Percentiles rank a stretch among this genome's conserved stretches.
phyloP scores from a whole-genome alignment of 2,113 vertebrate species.

The Larimichthys crocea region DNA sequence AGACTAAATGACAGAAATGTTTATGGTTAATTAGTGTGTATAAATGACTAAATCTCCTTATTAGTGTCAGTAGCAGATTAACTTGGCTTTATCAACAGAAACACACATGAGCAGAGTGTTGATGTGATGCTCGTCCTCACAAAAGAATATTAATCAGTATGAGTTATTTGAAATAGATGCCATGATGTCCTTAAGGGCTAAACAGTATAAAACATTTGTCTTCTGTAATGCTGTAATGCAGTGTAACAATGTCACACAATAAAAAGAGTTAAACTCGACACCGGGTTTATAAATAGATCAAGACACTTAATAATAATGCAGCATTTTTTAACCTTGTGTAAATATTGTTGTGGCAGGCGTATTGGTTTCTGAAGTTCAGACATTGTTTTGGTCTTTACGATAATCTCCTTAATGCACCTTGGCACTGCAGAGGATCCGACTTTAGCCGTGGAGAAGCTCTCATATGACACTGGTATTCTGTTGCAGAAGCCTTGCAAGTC shows the following conservation, averaged over 20 bases:
- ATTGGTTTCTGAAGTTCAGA: conserved; percentile 72
- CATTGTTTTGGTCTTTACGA: conserved; percentile 73
- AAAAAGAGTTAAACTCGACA: conserved; percentile 16
- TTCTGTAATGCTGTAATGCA: conserved; percentile 20
- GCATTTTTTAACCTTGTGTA: conserved; percentile 53
- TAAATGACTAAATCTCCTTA: not conserved
- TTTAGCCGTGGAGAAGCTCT: conserved; percentile 81
- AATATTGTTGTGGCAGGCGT: conserved; percentile 53
- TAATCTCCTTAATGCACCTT: conserved; percentile 79
- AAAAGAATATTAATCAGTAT: not conserved
- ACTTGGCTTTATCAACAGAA: not conserved
- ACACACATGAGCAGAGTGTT: not conserved
- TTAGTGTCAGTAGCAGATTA: conserved; percentile 24
- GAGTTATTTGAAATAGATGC: conserved; percentile 12
- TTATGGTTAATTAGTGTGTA: conserved; percentile 18
- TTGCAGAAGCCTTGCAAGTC: conserved; percentile 73
- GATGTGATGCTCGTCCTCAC: conserved; percentile 4
- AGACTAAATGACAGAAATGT: conserved; percentile 14
- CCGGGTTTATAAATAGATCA: conserved; percentile 56
- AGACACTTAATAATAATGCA: conserved; percentile 32
- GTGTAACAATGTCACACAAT: conserved; percentile 17
- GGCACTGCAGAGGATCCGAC: conserved; percentile 73
- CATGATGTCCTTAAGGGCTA: not conserved
- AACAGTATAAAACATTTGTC: conserved; percentile 3
- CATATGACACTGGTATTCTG: conserved; percentile 76